Base-by-base conservation (phyloP, 2,888 invertebrate genomes). In the Megalurothrips usitatus region DNA sequence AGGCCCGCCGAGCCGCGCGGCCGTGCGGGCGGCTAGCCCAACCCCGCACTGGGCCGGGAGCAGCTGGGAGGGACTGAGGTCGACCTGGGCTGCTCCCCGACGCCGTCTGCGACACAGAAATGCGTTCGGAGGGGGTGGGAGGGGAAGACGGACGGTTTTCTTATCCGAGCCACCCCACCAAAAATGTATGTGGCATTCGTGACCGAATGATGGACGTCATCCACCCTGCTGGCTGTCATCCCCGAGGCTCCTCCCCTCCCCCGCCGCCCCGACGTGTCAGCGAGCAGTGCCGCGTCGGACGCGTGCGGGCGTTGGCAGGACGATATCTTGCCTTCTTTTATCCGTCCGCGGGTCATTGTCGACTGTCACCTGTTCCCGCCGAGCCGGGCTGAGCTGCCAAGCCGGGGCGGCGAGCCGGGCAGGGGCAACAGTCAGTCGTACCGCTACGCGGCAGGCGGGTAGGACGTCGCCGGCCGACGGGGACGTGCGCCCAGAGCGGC, bases 341-440 rank as follows among this genome's bases (percentile, higher is more conserved):
- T 75, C 12, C 26, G 3, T 68, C 68, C n/a, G 68, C 68, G 23
- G 68, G 23, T 11, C 68, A 75, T 75, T 75, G 68, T 75, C 68
- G 68, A 75, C 68, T 26, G 68, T 75, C 68, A 6, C 26, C 68
- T 75, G 68, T 75, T 75, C 68, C 23, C 68, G 23, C 26, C 68
- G 68, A 52, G 68, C 68, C 9, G 10, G 52, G 52, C 14, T 2
- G 68, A 75, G 68, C 58, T 17, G 14, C 17, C 52, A 17, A 12
- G 52, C 52, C 52, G 52, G 52, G 14, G 52, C 52, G 14, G 49
- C 9, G 17, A 17, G 52, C 52, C 49, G 14, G 49, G 49, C 52
- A 12, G 58, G 58, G 14, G 1, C 58, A 58, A 17, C 19, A n/a
- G 19, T 58, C 58, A 52, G 52, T 19, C 19, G 23, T 26, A 26